Conservation (phyloP, 2,797 vertebrate genomes). For the Monodelphis domestica region DNA sequence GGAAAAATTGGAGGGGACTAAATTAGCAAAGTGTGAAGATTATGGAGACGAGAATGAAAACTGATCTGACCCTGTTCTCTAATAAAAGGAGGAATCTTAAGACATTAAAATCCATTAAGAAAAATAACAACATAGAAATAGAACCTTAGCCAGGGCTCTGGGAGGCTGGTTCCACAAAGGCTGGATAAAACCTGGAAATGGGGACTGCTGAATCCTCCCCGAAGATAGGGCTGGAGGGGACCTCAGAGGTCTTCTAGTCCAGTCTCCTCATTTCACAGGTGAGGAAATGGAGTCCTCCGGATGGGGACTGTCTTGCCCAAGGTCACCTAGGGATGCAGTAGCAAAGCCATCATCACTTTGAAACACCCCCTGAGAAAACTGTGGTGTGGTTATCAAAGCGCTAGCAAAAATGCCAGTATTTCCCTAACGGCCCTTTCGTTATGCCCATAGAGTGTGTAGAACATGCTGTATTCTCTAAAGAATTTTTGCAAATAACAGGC, state of each 20-base stretch:
- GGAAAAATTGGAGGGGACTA: neutral
- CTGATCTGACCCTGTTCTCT: neutral
- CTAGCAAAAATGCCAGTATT: neutral
- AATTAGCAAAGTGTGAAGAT: neutral
- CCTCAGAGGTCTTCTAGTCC: neutral
- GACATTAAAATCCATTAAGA: neutral
- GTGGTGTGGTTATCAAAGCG: neutral
- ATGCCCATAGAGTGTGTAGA: neutral
- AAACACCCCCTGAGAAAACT: neutral
- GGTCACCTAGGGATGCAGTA: neutral
- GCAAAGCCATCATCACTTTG: neutral
- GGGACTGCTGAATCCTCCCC: neutral
- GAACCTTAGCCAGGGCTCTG: neutral
- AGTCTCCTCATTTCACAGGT: neutral
- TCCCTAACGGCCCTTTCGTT: neutral
- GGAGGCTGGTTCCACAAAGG: neutral
- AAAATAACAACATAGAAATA: conserved; percentile 4
- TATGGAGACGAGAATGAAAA: conserved; percentile 6
- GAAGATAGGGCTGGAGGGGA: neutral
- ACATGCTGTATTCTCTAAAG: conserved; percentile 7
- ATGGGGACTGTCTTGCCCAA: neutral
- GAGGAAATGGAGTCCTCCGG: neutral
- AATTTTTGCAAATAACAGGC: conserved; percentile 13
- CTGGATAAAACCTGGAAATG: neutral
- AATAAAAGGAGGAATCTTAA: neutral